Percentiles rank a stretch among this genome's conserved stretches.
Evolutionary conservation across 2,113 vertebrate species (phyloP).

Genomic region (Elephantulus edwardii): DNA sequence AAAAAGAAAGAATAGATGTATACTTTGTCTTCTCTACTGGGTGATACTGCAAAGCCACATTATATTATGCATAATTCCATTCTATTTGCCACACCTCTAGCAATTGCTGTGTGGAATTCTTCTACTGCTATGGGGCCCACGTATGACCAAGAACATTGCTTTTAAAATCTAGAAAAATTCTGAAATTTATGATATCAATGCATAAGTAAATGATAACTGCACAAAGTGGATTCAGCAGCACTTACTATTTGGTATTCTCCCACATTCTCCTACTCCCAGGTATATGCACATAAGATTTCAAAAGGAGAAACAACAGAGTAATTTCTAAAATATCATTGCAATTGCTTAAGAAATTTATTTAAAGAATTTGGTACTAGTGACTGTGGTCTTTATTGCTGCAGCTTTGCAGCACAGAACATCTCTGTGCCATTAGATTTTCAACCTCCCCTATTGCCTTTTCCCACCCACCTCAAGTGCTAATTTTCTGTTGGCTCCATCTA

Average conservation of each 20-base stretch:
- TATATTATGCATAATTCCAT: not conserved
- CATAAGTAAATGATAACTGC: not conserved
- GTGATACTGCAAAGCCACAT: not conserved
- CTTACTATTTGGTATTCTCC: not conserved
- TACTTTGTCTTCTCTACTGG: not conserved
- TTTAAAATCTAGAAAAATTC: not conserved
- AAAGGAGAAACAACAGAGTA: not conserved
- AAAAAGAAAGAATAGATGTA: not conserved
- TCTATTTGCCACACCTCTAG: not conserved
- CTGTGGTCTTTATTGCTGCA: not conserved
- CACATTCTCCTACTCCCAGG: not conserved
- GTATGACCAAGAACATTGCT: no score
- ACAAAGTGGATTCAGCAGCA: not conserved
- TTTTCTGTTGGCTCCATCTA: not conserved
- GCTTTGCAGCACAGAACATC: slow-evolving; percentile 48
- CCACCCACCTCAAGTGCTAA: slow-evolving; percentile 29
- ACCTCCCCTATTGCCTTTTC: slow-evolving; percentile 2
- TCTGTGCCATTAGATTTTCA: slow-evolving; percentile 54
- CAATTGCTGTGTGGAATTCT: no score
- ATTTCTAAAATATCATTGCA: not conserved
- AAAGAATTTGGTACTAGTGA: not conserved
- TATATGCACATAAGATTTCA: not conserved
- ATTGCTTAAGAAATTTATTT: not conserved
- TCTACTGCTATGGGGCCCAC: not conserved
- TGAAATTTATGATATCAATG: not conserved